Conservation (phyloP, 2,797 vertebrate genomes). For the Pseudochaenichthys georgianus region DNA sequence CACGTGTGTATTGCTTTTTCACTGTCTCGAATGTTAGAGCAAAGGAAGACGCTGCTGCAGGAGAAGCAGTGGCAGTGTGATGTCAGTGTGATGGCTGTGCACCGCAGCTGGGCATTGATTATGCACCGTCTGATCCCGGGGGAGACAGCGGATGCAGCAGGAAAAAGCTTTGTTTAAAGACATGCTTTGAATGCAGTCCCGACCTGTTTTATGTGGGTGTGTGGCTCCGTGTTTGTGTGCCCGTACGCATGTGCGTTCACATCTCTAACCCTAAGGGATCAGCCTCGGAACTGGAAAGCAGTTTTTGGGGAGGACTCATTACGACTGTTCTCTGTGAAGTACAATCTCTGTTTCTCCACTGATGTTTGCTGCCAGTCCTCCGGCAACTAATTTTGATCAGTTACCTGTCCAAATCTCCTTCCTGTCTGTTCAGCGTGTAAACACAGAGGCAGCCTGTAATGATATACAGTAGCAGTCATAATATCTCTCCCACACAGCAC, state of each 20-base stretch:
- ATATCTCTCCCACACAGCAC: constrained; percentile 34
- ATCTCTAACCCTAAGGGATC: constrained; percentile 38
- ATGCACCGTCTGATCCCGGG: constrained; percentile 57
- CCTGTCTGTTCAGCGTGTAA: constrained; percentile 10
- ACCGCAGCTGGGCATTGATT: constrained; percentile 62
- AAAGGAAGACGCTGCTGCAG: constrained; percentile 28
- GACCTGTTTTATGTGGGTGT: constrained; percentile 12
- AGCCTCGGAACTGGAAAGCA: constrained; percentile 38
- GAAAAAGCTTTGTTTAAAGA: constrained; percentile 61
- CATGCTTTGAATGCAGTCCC: constrained; percentile 41
- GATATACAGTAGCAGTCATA: constrained; percentile 35
- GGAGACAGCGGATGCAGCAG: constrained; percentile 44
- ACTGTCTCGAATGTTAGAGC: constrained; percentile 34
- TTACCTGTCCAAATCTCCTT: constrained; percentile 46
- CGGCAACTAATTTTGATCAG: constrained; percentile 46
- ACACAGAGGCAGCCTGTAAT: constrained; percentile 41
- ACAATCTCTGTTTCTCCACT: constrained; percentile 8
- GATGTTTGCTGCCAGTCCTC: constrained; percentile 38
- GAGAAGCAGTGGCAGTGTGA: constrained; percentile 41
- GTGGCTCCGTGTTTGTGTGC: background rate
- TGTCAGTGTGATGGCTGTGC: constrained; percentile 47
- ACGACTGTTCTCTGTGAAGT: constrained; percentile 30
- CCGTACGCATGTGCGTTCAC: background rate
- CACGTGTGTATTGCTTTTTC: constrained; percentile 62
- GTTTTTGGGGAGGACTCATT: constrained; percentile 47